Evolutionary conservation across 2,888 invertebrate species (phyloP), one percentile per base, ranked within the genome.

Genomic region (Drosophila histrio): DNA sequence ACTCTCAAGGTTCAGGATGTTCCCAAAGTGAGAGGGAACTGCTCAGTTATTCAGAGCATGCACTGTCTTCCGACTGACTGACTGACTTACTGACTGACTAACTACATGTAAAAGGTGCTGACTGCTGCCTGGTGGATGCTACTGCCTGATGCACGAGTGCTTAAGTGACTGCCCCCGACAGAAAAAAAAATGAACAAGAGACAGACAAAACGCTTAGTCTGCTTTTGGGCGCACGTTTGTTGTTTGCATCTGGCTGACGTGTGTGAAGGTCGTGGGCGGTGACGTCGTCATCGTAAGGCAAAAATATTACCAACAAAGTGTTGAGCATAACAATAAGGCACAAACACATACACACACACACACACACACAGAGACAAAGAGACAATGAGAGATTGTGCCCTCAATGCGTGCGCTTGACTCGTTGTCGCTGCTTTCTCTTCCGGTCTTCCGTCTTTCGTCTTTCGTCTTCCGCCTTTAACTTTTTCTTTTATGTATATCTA

Each of bases 301-400:
- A 39, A 60, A 32, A 73, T 76, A 79, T 75, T 58, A 54, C 68
- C 71, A 77, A 71, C 75, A 69, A 77, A 86, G 84, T 86, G 84
- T 83, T 72, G 75, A 83, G 84, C 88, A 88, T 84, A 84, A 79
- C 77, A 84, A 88, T 83, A 67, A 79, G 87, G 52, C 53, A 50
- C 41, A 67, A 21, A 44, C 17, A 53, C 63, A 60, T 38, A 74
- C 32, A 39, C 46, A 52, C 39, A 68, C 47, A 54, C 21, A 57
- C 43, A 38, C 21, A 63, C 34, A 50, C 19, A 11, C n/a, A 9
- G 11, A 43, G 24, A 52, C 6, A 41, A 24, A 30, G n/a, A 36
- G n/a, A 38, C 26, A 46, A 39, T 52, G 52, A 30, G 30, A 54
- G 46, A 49, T 38, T 65, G 60, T 52, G 58, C 41, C 65, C 56